A percentile compares a stretch with the other conserved stretches of the same genome.
Conservation (phyloP, 2,113 vertebrate species). For the Ovibos moschatus region DNA sequence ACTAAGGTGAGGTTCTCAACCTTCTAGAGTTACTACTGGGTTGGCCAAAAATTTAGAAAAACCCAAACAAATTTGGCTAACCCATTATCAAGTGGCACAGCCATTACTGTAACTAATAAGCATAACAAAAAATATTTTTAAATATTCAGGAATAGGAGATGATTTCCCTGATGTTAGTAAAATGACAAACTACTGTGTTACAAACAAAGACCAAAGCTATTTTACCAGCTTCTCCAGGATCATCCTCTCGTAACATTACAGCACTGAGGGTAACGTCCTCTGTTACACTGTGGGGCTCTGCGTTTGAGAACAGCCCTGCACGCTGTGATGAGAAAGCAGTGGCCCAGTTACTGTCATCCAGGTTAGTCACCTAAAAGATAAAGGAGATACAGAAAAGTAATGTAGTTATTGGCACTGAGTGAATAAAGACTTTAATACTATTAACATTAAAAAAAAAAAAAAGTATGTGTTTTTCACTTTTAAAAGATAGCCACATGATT, state of each 20-base stretch:
- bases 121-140: neutral
- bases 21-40: neutral
- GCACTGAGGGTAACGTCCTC: constrained; percentile 91
- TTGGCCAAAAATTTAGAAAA: neutral
- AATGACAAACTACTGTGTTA: neutral
- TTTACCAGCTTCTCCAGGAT: constrained; percentile 94
- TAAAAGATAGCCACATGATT: neutral
- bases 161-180: neutral
- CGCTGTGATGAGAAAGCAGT: constrained; percentile 83
- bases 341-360: constrained; percentile 93
- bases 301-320: constrained; percentile 75
- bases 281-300: constrained; percentile 82
- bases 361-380: constrained; percentile 75
- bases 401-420: neutral
- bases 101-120: neutral
- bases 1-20: neutral
- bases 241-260: constrained; percentile 92
- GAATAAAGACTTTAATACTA: neutral
- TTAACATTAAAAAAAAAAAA: too few species aligned
- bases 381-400: constrained; percentile 1
- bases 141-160: neutral
- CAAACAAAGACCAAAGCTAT: constrained; percentile 3
- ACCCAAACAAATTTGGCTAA: neutral
- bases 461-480: neutral
- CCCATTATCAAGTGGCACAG: neutral